These are phyloP conservation scores for Pundamilia nyererei DNA, from an alignment of 2,113 vertebrate species.

Conservation along the genomic window DNA sequence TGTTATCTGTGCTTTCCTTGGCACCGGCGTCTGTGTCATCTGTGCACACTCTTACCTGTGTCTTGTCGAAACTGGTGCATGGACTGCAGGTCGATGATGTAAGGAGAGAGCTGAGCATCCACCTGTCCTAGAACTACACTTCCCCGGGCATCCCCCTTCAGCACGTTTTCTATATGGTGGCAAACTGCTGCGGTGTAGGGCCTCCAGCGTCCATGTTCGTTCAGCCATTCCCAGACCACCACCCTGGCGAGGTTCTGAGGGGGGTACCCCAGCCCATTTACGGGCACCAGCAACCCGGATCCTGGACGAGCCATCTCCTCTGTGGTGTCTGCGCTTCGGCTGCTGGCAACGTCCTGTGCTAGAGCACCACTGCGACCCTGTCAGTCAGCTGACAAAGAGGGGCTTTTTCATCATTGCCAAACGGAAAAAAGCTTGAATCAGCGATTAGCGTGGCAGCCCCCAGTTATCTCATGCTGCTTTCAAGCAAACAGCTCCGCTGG, in stretches of 20 bases:
- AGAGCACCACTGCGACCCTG: conserved; percentile 36
- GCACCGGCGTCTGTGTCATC: background rate
- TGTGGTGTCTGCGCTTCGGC: conserved; percentile 17
- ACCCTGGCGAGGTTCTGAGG: conserved; percentile 88
- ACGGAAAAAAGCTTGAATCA: conserved; percentile 18
- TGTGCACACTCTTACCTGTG: conserved; percentile 79
- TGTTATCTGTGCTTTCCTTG: background rate
- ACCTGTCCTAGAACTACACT: conserved; percentile 89
- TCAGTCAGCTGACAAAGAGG: conserved; percentile 51
- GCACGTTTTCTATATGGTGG: conserved; percentile 91
- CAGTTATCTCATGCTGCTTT: conserved; percentile 43
- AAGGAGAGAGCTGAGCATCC: conserved; percentile 86
- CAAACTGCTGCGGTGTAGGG: conserved; percentile 88
- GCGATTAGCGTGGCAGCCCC: background rate
- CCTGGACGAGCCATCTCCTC: conserved; percentile 68
- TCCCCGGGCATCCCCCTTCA: conserved; percentile 85
- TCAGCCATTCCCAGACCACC: conserved; percentile 97
- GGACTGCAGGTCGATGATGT: conserved; percentile 92
- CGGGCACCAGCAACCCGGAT: conserved; percentile 61
- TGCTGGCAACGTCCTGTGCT: conserved; percentile 8
- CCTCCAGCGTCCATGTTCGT: conserved; percentile 90
- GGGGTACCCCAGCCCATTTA: conserved; percentile 78
- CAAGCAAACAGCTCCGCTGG: background rate
- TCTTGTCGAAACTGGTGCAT: conserved; percentile 98
- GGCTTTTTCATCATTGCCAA: conserved; percentile 15